Percentiles rank a stretch among this genome's conserved stretches.
Evolutionary conservation across 1,140 invertebrate genomes (phyloP).

Genomic region (Neodiprion pinetum): DNA sequence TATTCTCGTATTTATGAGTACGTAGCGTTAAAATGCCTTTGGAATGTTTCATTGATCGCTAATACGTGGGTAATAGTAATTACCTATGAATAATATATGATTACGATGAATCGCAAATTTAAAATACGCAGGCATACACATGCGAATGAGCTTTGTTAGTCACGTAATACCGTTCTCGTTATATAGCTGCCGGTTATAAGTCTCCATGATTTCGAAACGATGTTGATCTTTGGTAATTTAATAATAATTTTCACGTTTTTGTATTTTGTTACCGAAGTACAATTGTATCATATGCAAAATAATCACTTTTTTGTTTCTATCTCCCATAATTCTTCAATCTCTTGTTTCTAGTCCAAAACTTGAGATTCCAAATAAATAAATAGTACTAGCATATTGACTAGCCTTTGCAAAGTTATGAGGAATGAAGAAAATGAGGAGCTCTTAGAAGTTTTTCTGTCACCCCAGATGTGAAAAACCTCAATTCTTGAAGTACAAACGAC

Average conservation of each 20-base stretch:
- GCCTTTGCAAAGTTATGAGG: no score
- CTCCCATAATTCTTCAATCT: no score
- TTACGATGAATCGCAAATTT: background rate
- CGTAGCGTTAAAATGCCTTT: conserved; percentile 42
- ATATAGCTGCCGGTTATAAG: background rate
- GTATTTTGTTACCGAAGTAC: background rate
- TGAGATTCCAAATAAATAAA: no score
- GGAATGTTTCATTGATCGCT: conserved; percentile 40
- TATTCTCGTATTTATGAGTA: background rate
- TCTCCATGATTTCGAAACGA: background rate
- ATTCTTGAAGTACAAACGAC: no score
- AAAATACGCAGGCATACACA: background rate
- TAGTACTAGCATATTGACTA: no score
- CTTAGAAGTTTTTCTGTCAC: no score
- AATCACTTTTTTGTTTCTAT: no score
- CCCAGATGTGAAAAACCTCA: no score
- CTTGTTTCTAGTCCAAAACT: no score
- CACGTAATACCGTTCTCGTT: background rate
- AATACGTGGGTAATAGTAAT: background rate
- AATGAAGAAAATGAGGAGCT: no score
- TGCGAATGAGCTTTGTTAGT: background rate
- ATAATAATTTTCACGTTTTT: background rate
- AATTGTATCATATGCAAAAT: no score
- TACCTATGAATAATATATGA: background rate
- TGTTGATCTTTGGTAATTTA: background rate